Evolutionary conservation across 1,140 invertebrate species (phyloP), one percentile per base, ranked within the genome.

Genomic region (Chironomus striatipennis): DNA sequence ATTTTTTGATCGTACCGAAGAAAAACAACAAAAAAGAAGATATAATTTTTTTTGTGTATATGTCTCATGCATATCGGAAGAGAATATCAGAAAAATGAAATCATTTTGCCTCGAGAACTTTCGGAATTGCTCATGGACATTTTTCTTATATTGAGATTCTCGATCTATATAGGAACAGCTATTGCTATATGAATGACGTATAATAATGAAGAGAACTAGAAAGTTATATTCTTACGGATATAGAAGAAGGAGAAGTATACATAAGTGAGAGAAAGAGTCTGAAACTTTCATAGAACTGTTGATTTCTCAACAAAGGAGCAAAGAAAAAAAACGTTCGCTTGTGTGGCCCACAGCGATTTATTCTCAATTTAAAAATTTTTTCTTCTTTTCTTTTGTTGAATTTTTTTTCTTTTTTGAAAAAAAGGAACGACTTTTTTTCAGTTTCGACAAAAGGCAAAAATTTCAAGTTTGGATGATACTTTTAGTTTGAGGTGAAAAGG

Each of bases 201-300:
- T 34, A 34, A 34, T 34, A 34, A 34, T 34, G 24, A 2, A 34
- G 24, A 34, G 24, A 34, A 34, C 24, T 34, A 34, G 24, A 34
- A 34, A 34, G 47, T 57, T 57, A 12, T 57, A n/a, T 57, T 57
- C 12, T 57, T n/a, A 57, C 12, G n/a, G 47, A 12, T n/a, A 57
- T 34, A 34, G 24, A n/a, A 57, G 43, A 9, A 47, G 15, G 47
- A 57, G 47, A 57, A 57, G 47, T 34, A 34, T 34, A 34, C 24
- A 34, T 34, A 34, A 34, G 24, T 34, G 24, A 34, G 24, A 34
- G 24, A 34, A 34, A 34, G 24, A 34, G 24, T n/a, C 47, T 57
- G n/a, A 57, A 57, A 57, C 12, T 57, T 57, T 57, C n/a, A n/a
- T n/a, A 57, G 47, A 57, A 57, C 47, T 57, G 47, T 57, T 57